Conservation (phyloP, 2,113 vertebrate species). For the Hassar affinis region DNA sequence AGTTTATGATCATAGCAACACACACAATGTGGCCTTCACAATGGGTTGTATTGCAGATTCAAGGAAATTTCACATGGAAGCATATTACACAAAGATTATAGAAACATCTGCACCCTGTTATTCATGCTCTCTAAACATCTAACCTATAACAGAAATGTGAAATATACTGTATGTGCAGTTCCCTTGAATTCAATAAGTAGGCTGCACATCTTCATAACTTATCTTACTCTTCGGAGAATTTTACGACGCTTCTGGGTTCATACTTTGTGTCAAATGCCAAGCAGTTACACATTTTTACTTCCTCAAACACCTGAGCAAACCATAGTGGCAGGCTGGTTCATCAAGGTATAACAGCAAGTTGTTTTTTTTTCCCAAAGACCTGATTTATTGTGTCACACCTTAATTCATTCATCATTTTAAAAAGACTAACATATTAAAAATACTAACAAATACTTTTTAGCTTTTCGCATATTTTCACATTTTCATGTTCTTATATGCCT, state of each 20-base stretch:
- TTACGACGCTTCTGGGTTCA: not conserved
- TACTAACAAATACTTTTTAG: not conserved
- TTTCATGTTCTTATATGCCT: not conserved
- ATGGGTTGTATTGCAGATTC: not conserved
- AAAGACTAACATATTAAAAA: not conserved
- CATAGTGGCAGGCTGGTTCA: not conserved
- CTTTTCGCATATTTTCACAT: conserved; percentile 23
- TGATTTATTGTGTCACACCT: not conserved
- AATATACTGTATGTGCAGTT: no score
- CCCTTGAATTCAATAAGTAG: not conserved
- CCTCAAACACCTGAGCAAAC: conserved; percentile 1
- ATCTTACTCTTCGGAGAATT: not conserved
- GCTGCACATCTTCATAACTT: not conserved
- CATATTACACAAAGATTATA: not conserved
- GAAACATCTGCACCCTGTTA: not conserved
- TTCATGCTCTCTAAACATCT: not conserved
- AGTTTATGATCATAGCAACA: conserved; percentile 15
- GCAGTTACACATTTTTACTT: not conserved
- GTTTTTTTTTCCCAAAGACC: not conserved
- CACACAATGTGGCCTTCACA: not conserved
- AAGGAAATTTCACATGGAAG: not conserved
- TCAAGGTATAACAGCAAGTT: not conserved
- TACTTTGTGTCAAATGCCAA: not conserved
- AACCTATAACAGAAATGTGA: not conserved
- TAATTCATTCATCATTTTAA: conserved; percentile 19